Base-by-base conservation (phyloP, 2,888 invertebrate genomes). In the Noctua pronuba region DNA sequence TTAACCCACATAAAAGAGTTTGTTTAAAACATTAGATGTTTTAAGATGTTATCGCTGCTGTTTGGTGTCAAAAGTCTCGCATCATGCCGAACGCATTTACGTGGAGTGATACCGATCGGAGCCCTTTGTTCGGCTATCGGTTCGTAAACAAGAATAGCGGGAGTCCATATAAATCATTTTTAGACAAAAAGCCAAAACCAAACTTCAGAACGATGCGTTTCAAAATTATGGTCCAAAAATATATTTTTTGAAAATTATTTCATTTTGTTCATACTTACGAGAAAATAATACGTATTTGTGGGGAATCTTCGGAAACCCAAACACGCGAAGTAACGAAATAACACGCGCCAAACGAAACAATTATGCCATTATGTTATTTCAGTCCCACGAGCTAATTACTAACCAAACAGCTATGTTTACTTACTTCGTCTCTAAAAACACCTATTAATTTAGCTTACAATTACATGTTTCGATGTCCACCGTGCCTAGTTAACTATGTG, bases 21-120 rank as follows among this genome's bases (percentile, higher is more conserved):
- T 96, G 96, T 96, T 96, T 96, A 96, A 96, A 96, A 96, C 96
- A 96, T 96, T 96, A 96, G 96, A 91, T 92, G 93, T 95, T 96
- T 95, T 95, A 93, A 95, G 96, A 96, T 96, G 90, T 95, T 96
- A 96, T 96, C 96, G 88, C 28, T 77, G 46, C 86, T 95, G 94
- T 96, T 95, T 96, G 96, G 96, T 96, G 96, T 96, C 96, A 96
- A 96, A 96, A 96, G 91, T 96, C 95, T 95, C 96, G 94, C 96
- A 95, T 96, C 96, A 96, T 95, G 95, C 96, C 91, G 96, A 95
- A 95, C 93, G 88, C 95, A 96, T 95, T 96, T 95, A 92, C 91
- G 92, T 88, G 88, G 83, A 84, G 83, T 85, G 96, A 96, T 96
- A 96, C 82, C 73, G 91, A 96, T 95, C 96, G 94, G 78, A 86